phyloP scores from a whole-genome alignment of 2,113 vertebrate species.

The Thalassarche chlororhynchos region DNA sequence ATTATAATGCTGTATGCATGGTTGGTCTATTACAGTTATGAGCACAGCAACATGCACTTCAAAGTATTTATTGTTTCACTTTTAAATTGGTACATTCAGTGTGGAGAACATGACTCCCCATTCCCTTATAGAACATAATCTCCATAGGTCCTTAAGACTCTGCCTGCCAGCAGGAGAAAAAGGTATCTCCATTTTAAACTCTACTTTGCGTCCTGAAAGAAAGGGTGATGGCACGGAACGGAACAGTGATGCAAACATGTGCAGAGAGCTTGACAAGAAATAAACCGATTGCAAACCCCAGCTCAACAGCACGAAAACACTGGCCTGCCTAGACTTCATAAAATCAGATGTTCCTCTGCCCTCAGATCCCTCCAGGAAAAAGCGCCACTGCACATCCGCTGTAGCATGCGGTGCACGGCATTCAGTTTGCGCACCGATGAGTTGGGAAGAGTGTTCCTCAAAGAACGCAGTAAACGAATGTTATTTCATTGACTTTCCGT shows the following conservation, averaged over 20 bases:
- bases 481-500: fast-evolving
- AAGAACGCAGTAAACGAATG: fast-evolving
- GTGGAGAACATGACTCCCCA: not conserved
- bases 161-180: not conserved
- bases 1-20: not conserved
- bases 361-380: too few species aligned
- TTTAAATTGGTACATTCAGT: not conserved
- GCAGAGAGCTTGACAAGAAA: not conserved
- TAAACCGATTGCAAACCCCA: fast-evolving
- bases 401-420: fast-evolving
- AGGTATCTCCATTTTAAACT: not conserved
- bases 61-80: not conserved
- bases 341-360: not conserved
- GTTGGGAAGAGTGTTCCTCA: too few species aligned
- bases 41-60: not conserved
- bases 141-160: not conserved
- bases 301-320: too few species aligned
- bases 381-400: fast-evolving
- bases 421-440: fast-evolving
- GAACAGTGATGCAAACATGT: fast-evolving
- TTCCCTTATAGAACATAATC: not conserved
- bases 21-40: not conserved
- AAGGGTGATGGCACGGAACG: not conserved
- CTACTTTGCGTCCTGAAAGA: not conserved
- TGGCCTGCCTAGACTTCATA: not conserved